Conservation (phyloP, 1,140 invertebrate species). For the Aphelinus atriplicis region DNA sequence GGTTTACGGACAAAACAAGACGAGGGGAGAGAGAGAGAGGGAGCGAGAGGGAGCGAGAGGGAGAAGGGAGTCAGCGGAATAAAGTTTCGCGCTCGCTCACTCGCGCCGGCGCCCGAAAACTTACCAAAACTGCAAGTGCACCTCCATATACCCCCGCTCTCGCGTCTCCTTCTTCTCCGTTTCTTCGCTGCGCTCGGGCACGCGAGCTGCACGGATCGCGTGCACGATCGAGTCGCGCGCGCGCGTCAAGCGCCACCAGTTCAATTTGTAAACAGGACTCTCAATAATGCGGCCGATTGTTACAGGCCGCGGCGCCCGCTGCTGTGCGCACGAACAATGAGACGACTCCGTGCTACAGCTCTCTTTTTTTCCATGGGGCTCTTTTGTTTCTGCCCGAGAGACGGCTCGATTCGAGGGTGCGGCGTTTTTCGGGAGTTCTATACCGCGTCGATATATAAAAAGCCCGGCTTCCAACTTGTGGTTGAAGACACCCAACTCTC, state of each 20-base stretch:
- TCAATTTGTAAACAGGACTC: constrained; percentile 56
- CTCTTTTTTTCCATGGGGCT: too few species aligned
- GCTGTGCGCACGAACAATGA: too few species aligned
- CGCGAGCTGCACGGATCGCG: neutral
- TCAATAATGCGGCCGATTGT: constrained; percentile 49
- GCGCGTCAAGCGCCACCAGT: constrained; percentile 25
- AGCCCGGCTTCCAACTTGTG: too few species aligned
- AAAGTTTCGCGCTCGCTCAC: constrained; percentile 43
- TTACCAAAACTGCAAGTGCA: constrained; percentile 43
- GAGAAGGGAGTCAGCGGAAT: constrained; percentile 45
- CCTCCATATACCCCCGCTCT: neutral
- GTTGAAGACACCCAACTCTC: too few species aligned
- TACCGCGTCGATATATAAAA: too few species aligned
- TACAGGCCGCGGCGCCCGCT: constrained; percentile 25
- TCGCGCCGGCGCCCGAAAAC: constrained; percentile 41
- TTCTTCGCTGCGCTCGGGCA: neutral
- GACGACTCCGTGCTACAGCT: too few species aligned
- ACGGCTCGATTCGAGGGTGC: too few species aligned
- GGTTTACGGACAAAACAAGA: constrained; percentile 48
- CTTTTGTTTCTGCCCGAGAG: too few species aligned
- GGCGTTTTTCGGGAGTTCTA: too few species aligned
- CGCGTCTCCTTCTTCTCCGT: neutral
- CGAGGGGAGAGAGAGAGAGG: constrained; percentile 1
- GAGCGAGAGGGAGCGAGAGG: neutral
- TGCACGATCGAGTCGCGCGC: constrained; percentile 30